Percentiles rank a stretch among this genome's conserved stretches.
These are phyloP conservation scores for Electrona antarctica DNA, from an alignment of 2,113 vertebrate species.

Conservation along the genomic window DNA sequence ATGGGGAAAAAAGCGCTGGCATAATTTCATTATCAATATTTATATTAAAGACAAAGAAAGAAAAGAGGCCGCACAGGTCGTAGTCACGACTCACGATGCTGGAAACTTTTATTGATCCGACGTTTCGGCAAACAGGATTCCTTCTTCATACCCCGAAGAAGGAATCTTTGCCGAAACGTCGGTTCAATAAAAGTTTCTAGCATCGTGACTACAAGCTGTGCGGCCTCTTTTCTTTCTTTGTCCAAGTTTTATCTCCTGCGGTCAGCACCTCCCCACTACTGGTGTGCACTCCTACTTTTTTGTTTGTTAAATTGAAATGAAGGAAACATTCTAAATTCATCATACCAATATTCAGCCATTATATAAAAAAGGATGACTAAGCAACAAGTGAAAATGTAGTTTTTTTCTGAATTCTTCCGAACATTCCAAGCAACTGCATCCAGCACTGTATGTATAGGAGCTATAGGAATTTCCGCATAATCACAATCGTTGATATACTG, in stretches of 20 bases:
- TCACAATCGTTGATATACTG: no score
- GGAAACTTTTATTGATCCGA: no score
- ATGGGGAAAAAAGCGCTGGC: not conserved
- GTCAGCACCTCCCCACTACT: no score
- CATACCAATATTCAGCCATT: slow-evolving; percentile 2
- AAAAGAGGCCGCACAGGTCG: no score
- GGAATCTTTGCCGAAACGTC: not conserved
- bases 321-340: no score
- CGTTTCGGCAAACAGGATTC: no score
- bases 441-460: slow-evolving; percentile 3
- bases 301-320: no score
- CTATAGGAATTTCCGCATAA: not conserved
- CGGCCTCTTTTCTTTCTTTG: no score
- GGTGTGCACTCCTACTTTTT: no score
- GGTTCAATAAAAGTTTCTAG: not conserved
- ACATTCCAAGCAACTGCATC: slow-evolving; percentile 15
- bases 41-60: slow-evolving; percentile 2
- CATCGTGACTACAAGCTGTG: not conserved
- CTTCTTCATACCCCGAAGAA: not conserved
- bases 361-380: slow-evolving; percentile 5
- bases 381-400: slow-evolving; percentile 3
- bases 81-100: no score
- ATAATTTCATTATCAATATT: no score
- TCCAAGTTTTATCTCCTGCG: no score
- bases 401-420: not conserved